Percentiles rank a stretch among this genome's conserved stretches.
Evolutionary conservation across 2,888 invertebrate species (phyloP).

Genomic region (Lottia scabra): DNA sequence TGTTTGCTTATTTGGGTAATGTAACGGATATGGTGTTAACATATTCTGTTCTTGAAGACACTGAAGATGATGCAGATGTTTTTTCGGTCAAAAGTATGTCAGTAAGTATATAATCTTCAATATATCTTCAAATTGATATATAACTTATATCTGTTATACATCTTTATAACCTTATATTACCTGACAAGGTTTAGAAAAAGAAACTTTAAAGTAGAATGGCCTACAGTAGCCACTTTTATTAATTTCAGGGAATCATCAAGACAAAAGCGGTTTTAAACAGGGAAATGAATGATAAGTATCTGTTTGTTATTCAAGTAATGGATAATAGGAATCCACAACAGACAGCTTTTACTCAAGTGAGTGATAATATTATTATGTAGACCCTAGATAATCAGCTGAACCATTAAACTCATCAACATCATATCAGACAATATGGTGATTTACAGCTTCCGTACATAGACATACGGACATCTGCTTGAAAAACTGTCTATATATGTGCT

Average conservation of each 20-base stretch:
- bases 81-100: background rate
- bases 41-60: background rate
- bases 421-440: too few species aligned
- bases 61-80: background rate
- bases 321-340: conserved; percentile 44
- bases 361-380: conserved; percentile 13
- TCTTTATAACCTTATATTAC: too few species aligned
- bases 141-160: too few species aligned
- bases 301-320: conserved; percentile 46
- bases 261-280: conserved; percentile 51
- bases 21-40: background rate
- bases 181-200: too few species aligned
- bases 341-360: conserved; percentile 51
- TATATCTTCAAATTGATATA: too few species aligned
- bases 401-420: too few species aligned
- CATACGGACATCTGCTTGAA: too few species aligned
- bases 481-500: too few species aligned
- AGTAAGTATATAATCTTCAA: background rate
- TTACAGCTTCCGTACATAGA: too few species aligned
- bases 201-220: too few species aligned
- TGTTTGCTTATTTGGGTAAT: background rate
- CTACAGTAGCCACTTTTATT: background rate
- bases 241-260: conserved; percentile 60
- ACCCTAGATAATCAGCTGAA: background rate
- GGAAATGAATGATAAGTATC: conserved; percentile 41